Evolutionary conservation across 2,888 invertebrate genomes (phyloP).

Genomic region (Lamproptera curius): DNA sequence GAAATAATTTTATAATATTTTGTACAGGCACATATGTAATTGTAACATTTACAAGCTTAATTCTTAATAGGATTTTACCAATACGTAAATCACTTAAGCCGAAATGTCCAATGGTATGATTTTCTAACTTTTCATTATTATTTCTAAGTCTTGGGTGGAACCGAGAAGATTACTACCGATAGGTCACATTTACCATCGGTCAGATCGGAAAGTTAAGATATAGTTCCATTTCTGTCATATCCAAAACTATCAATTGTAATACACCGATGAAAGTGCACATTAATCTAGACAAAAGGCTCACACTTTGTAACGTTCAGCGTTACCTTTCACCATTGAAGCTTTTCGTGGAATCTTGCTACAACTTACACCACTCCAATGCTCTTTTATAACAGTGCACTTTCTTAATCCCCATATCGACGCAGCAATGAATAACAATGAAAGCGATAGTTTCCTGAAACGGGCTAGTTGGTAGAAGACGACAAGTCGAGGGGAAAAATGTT

Average conservation of each 20-base stretch:
- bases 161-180: too few relatives aligned
- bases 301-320: conserved; percentile 76
- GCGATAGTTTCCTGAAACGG: conserved; percentile 49
- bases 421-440: conserved; percentile 35
- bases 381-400: too few relatives aligned
- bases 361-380: conserved; percentile 39
- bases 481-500: conserved; percentile 53
- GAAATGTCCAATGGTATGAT: too few relatives aligned
- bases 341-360: conserved; percentile 31
- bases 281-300: conserved; percentile 73
- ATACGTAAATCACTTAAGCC: too few relatives aligned
- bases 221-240: neutral
- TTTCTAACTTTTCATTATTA: too few relatives aligned
- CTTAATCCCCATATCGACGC: conserved; percentile 3
- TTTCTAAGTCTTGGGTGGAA: too few relatives aligned
- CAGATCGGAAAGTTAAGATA: too few relatives aligned
- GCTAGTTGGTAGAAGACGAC: conserved; percentile 36
- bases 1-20: too few relatives aligned
- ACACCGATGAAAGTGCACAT: conserved; percentile 35
- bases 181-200: too few relatives aligned
- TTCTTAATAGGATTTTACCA: too few relatives aligned
- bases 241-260: neutral
- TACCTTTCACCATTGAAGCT: conserved; percentile 47
- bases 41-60: too few relatives aligned
- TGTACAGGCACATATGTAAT: too few relatives aligned